Percentiles rank a stretch among this genome's conserved stretches.
Conservation (phyloP, 2,797 vertebrate genomes). For the Dicrostonyx torquatus region DNA sequence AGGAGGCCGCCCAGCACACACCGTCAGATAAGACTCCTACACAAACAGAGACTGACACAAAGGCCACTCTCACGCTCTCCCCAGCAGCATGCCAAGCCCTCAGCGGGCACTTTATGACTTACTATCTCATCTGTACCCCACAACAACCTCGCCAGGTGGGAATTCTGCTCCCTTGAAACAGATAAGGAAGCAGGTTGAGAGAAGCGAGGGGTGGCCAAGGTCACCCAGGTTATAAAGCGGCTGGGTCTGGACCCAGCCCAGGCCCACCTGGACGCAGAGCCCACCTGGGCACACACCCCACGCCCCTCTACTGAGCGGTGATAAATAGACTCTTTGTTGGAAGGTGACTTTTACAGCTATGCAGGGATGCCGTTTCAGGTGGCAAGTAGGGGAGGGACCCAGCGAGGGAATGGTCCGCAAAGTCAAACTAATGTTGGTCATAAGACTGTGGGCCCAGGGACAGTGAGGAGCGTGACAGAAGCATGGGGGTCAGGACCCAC, state of each 20-base stretch:
- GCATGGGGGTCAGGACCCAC: rapidly evolving
- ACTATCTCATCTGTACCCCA: slow-evolving; percentile 65
- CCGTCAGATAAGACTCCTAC: slow-evolving; percentile 61
- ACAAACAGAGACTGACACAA: slow-evolving; percentile 1
- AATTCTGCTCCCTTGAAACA: slow-evolving; percentile 55
- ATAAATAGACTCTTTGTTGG: slow-evolving; percentile 66
- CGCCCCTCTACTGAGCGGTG: neutral
- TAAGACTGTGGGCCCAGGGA: neutral
- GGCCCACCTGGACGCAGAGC: slow-evolving; percentile 60
- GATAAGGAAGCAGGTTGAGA: slow-evolving; percentile 52
- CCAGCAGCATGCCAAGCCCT: slow-evolving; percentile 48
- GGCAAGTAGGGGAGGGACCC: neutral
- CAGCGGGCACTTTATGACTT: slow-evolving; percentile 37
- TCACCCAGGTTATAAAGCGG: slow-evolving; percentile 22
- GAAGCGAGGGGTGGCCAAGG: slow-evolving; percentile 38
- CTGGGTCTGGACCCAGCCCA: slow-evolving; percentile 15
- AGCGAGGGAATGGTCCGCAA: neutral
- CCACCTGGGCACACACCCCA: slow-evolving; percentile 41
- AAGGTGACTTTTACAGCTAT: neutral
- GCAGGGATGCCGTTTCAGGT: neutral
- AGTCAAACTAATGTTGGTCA: neutral
- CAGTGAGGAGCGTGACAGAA: neutral
- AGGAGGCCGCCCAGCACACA: neutral
- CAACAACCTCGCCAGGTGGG: slow-evolving; percentile 69
- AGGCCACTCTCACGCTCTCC: slow-evolving; percentile 24